A percentile compares a stretch with the other conserved stretches of the same genome.
These are phyloP conservation scores for Lathamus discolor DNA, from an alignment of 2,113 vertebrate genomes.

Conservation along the genomic window DNA sequence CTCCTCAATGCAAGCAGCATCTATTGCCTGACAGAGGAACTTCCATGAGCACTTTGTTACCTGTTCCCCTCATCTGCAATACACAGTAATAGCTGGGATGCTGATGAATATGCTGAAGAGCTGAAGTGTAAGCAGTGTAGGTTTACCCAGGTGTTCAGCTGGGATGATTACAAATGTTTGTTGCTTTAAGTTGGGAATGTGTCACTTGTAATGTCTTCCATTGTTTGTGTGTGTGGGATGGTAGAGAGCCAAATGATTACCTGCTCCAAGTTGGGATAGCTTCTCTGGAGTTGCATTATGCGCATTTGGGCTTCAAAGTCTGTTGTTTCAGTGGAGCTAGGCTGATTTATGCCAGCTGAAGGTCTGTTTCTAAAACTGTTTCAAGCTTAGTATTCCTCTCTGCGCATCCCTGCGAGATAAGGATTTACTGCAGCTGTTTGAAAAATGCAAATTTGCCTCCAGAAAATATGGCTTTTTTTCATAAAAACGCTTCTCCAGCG, in stretches of 20 bases:
- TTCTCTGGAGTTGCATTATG: not conserved
- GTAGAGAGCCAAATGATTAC: not conserved
- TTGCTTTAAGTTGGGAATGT: not conserved
- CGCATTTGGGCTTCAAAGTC: not conserved
- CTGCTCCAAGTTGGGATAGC: not conserved
- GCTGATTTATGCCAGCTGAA: conserved; percentile 27
- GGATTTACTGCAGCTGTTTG: conserved; percentile 60
- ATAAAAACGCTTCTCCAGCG: not conserved
- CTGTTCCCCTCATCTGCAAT: not conserved
- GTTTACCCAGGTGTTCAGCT: not conserved
- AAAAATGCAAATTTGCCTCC: conserved; percentile 40
- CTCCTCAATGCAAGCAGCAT: not conserved
- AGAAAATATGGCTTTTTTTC: not conserved
- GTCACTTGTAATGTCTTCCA: not conserved
- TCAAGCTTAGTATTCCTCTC: not conserved
- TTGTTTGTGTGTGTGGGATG: not conserved
- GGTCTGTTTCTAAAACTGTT: not conserved
- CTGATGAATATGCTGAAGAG: not conserved
- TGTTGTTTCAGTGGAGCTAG: not conserved
- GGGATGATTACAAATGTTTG: not conserved
- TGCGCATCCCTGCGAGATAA: not conserved
- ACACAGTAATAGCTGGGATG: not conserved
- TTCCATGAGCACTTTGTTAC: not conserved
- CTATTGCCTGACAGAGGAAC: not conserved
- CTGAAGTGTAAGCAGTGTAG: not conserved